Percentiles rank a stretch among this genome's conserved stretches.
phyloP scores from a whole-genome alignment of 35 echinoderm and acorn worm genomes.

The Heliocidaris erythrogramma region DNA sequence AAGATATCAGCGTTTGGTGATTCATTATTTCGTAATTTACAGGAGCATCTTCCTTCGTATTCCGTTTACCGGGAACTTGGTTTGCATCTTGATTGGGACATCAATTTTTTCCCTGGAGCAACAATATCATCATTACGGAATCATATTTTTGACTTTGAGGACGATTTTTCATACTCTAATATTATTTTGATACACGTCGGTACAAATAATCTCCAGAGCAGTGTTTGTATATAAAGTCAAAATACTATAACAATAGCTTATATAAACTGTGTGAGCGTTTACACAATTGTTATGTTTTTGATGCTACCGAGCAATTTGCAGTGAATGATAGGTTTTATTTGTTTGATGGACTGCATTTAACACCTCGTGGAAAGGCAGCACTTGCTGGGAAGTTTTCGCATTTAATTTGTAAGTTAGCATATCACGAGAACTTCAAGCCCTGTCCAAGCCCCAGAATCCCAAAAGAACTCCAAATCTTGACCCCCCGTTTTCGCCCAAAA shows the following conservation, averaged over 20 bases:
- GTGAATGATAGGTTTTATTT: background rate
- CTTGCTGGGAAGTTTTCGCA: background rate
- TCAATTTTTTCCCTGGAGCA: constrained; percentile 21
- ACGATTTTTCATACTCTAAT: background rate
- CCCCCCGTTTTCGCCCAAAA: background rate
- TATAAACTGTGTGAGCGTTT: background rate
- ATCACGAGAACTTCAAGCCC: background rate
- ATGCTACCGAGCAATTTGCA: background rate
- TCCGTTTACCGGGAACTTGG: background rate
- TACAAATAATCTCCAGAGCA: background rate
- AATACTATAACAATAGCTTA: background rate
- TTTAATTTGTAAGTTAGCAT: background rate
- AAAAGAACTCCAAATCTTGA: background rate
- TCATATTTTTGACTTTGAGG: background rate
- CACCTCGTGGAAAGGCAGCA: background rate
- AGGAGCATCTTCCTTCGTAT: no score
- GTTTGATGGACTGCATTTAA: background rate
- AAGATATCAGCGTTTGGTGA: background rate
- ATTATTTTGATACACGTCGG: background rate
- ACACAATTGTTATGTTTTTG: background rate
- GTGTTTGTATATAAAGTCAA: no score
- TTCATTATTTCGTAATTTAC: background rate
- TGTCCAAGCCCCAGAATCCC: background rate
- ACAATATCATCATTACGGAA: background rate
- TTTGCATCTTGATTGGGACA: background rate